Evolutionary conservation across 2,797 vertebrate genomes (phyloP).

Genomic region (Gymnoscopelus braueri): DNA sequence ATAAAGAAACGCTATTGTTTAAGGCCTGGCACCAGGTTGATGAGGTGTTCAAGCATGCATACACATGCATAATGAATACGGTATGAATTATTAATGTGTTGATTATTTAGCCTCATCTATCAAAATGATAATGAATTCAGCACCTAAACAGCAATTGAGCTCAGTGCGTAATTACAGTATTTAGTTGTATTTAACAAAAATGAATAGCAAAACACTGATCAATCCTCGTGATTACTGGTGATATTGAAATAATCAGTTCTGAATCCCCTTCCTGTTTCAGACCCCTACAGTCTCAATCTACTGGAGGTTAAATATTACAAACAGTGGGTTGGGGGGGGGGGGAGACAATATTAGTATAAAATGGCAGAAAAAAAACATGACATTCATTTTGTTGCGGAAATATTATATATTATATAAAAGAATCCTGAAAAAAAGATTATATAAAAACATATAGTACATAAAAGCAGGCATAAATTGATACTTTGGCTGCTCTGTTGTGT

Average conservation of each 20-base stretch:
- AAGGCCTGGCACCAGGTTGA: slow-evolving; percentile 96
- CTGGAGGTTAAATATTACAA: slow-evolving; percentile 9
- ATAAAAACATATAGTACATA: background rate
- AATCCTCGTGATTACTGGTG: slow-evolving; percentile 71
- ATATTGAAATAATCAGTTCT: slow-evolving; percentile 57
- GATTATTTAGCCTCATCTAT: slow-evolving; percentile 99
- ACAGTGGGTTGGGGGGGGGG: slow-evolving; percentile 18
- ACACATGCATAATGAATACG: slow-evolving; percentile 99
- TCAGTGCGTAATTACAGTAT: slow-evolving; percentile 98
- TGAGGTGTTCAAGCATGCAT: slow-evolving; percentile 98
- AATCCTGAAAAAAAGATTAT: too few species aligned
- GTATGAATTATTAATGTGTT: slow-evolving; percentile 99
- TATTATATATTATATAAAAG: background rate
- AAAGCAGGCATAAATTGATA: slow-evolving; percentile 37
- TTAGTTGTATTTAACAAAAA: slow-evolving; percentile 91
- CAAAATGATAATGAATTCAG: slow-evolving; percentile 99
- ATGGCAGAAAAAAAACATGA: slow-evolving; percentile 5
- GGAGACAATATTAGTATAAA: background rate
- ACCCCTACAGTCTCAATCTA: slow-evolving; percentile 29
- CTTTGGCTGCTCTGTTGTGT: slow-evolving; percentile 47
- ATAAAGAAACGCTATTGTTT: slow-evolving; percentile 98
- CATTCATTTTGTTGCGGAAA: slow-evolving; percentile 4
- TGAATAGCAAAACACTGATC: slow-evolving; percentile 75
- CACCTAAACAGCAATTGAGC: slow-evolving; percentile 97
- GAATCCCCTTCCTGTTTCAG: slow-evolving; percentile 46